phyloP scores from a whole-genome alignment of 1,140 invertebrate species.

The Heliconius hewitsoni region DNA sequence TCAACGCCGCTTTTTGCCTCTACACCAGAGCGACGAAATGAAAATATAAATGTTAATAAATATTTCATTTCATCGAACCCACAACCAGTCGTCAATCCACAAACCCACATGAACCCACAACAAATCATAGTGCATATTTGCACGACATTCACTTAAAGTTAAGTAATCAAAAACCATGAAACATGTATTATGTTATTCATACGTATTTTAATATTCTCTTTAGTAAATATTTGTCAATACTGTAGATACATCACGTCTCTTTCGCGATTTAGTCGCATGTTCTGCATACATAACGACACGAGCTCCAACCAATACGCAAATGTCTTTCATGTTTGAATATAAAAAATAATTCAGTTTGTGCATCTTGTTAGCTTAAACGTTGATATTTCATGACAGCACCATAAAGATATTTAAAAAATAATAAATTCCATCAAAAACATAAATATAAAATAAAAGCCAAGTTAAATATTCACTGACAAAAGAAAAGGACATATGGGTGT shows the following conservation, averaged over 20 bases:
- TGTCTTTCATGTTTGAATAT: slow-evolving; percentile 1
- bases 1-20: too few relatives aligned
- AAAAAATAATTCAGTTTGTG: neutral
- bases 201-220: slow-evolving; percentile 3
- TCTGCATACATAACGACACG: neutral
- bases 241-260: slow-evolving; percentile 3
- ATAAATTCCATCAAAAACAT: neutral
- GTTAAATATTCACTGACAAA: too few relatives aligned
- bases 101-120: too few relatives aligned
- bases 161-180: too few relatives aligned
- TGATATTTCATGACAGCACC: neutral
- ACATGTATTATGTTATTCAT: neutral
- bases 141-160: too few relatives aligned
- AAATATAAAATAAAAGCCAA: too few relatives aligned
- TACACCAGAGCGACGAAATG: too few relatives aligned
- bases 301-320: slow-evolving; percentile 8
- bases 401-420: neutral
- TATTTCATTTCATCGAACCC: too few relatives aligned
- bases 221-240: slow-evolving; percentile 7
- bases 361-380: neutral
- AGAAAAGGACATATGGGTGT: too few relatives aligned
- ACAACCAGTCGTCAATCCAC: too few relatives aligned
- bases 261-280: neutral
- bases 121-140: too few relatives aligned
- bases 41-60: too few relatives aligned